phyloP scores from a whole-genome alignment of 2,888 invertebrate genomes.

The Caenorhabditis sinica region DNA sequence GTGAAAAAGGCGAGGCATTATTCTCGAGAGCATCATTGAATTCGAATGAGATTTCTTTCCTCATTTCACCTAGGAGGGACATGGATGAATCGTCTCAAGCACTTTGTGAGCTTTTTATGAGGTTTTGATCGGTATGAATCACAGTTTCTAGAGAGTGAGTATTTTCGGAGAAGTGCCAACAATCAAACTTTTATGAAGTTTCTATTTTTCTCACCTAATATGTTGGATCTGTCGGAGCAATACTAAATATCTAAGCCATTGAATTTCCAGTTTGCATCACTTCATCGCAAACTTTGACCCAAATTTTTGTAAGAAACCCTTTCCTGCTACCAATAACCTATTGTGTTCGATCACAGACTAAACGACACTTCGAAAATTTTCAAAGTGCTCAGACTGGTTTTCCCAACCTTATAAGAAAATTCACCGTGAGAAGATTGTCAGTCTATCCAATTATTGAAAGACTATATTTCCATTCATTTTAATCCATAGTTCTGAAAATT shows the following conservation, averaged over 20 bases:
- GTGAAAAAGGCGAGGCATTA: constrained; percentile 55
- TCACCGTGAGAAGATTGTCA: neutral
- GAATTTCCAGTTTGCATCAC: no score
- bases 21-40: constrained; percentile 69
- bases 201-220: neutral
- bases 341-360: neutral
- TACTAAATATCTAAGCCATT: no score
- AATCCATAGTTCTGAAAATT: no score
- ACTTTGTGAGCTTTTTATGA: constrained; percentile 48
- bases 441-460: neutral
- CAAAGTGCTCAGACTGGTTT: neutral
- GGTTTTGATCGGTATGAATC: constrained; percentile 35
- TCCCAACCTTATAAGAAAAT: neutral
- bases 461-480: neutral
- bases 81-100: constrained; percentile 50
- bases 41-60: constrained; percentile 65
- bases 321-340: no score
- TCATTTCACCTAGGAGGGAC: constrained; percentile 64
- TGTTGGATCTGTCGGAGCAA: no score
- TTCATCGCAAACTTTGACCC: no score
- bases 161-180: constrained; percentile 4
- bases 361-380: neutral
- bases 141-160: neutral
- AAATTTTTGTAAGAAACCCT: no score
- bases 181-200: neutral